phyloP scores from a whole-genome alignment of 1,140 invertebrate genomes.

The Euborellia annulipes region DNA sequence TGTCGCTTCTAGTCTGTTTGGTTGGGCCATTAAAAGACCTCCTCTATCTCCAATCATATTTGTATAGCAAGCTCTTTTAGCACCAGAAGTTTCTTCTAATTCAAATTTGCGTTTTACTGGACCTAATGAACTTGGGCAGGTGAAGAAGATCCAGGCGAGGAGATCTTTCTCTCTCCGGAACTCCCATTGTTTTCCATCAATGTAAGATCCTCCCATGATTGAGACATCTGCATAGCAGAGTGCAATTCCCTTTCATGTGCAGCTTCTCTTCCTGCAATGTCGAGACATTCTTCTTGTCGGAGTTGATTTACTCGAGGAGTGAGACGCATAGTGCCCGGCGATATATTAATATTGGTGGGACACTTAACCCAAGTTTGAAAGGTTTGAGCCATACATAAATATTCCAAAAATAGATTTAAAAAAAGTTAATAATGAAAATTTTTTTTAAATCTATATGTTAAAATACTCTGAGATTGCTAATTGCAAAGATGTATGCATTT shows the following conservation, averaged over 20 bases:
- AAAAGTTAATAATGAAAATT: too few species aligned
- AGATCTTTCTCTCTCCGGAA: too few species aligned
- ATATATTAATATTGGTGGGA: slow-evolving; percentile 34
- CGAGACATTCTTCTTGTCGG: slow-evolving; percentile 72
- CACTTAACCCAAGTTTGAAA: too few species aligned
- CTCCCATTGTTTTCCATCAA: slow-evolving; percentile 22
- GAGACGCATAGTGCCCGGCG: slow-evolving; percentile 42
- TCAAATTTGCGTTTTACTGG: slow-evolving; percentile 67
- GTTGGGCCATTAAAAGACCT: slow-evolving; percentile 25
- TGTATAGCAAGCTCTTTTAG: slow-evolving; percentile 31
- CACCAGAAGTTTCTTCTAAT: slow-evolving; percentile 43
- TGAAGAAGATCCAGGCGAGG: too few species aligned
- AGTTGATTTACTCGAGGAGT: slow-evolving; percentile 71
- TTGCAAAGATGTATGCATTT: too few species aligned
- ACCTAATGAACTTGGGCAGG: slow-evolving; percentile 40
- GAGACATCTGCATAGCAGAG: slow-evolving; percentile 75
- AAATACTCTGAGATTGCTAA: too few species aligned
- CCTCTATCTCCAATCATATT: slow-evolving; percentile 9
- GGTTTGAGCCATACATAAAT: too few species aligned
- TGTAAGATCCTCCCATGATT: slow-evolving; percentile 75
- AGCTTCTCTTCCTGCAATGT: slow-evolving; percentile 59
- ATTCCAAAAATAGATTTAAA: too few species aligned
- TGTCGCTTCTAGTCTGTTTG: slow-evolving; percentile 30
- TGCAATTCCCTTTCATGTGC: slow-evolving; percentile 80
- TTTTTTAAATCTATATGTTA: too few species aligned